phyloP scores from a whole-genome alignment of 2,113 vertebrate genomes.

The Panthera uncia region DNA sequence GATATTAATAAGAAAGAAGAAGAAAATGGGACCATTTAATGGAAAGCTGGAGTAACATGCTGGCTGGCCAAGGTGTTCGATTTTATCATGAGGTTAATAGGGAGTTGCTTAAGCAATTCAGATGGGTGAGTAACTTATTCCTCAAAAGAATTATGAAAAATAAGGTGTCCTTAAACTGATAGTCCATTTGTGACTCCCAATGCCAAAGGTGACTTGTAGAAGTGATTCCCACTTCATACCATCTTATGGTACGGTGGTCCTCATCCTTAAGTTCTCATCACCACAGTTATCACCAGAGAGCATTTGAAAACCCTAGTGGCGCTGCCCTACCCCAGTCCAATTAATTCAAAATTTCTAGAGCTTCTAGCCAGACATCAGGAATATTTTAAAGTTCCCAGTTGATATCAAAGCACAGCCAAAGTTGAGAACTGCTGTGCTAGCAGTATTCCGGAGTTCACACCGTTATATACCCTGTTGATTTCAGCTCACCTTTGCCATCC shows the following conservation, averaged over 20 bases:
- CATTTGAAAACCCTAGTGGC: neutral
- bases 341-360: neutral
- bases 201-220: neutral
- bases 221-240: neutral
- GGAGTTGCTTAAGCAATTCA: neutral
- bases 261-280: neutral
- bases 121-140: neutral
- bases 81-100: neutral
- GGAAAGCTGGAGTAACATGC: neutral
- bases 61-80: neutral
- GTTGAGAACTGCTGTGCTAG: neutral
- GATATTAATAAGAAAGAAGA: neutral
- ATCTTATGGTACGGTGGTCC: neutral
- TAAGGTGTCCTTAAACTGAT: neutral
- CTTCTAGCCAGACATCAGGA: neutral
- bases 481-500: neutral
- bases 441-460: neutral
- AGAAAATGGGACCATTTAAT: neutral
- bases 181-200: neutral
- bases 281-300: neutral
- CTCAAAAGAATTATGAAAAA: conserved; percentile 41
- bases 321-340: neutral
- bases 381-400: conserved; percentile 26
- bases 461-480: neutral
- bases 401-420: neutral